Evolutionary conservation across 2,797 vertebrate genomes (phyloP), one percentile per base, ranked within the genome.

Genomic region (Alosa sapidissima): DNA sequence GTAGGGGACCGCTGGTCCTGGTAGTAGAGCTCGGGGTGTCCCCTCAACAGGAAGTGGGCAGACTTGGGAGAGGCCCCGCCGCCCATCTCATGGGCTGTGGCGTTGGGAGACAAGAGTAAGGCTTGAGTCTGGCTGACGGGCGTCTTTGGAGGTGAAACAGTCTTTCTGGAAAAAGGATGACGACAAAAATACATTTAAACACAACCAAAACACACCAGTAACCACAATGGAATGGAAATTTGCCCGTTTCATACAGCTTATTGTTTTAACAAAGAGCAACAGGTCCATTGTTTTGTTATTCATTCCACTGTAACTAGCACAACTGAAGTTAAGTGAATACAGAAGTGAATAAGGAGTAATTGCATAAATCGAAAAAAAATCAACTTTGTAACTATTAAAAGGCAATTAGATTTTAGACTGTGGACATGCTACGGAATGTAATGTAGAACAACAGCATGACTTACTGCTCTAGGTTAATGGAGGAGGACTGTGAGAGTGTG

Each of bases 131-230:
- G 96, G 94, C 93, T 97, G 92, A 96, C 95, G 52, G 97, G 97
- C 88, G 96, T 97, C 93, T 96, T 97, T 84, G 96, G 95, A 89
- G 97, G 97, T 89, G 96, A 97, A 89, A 95, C 88, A 24, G 94
- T 88, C 94, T 96, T 97, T 92, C 98, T 98, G 85, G n/a, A 84
- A 81, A 85, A 78, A 52, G 81, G 9, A 88, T 7, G 28, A n/a
- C 28, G 0, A 13, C 45, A 48, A 36, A 33, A 48, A 47, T n/a
- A 33, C 45, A 19, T 33, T 5, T 9, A 28, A 21, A 1, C 62
- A 58, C 48, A 36, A 51, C 81, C 13, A 55, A 58, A 65, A 28
- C 60, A 2, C 5, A 28, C 24, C 28, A 36, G 28, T 36, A 68
- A 68, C 11, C 62, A 36, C 28, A 68, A 11, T 11, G 10, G 24